These are phyloP conservation scores for Anastrepha obliqua DNA, from an alignment of 1,140 invertebrate species.

Conservation along the genomic window DNA sequence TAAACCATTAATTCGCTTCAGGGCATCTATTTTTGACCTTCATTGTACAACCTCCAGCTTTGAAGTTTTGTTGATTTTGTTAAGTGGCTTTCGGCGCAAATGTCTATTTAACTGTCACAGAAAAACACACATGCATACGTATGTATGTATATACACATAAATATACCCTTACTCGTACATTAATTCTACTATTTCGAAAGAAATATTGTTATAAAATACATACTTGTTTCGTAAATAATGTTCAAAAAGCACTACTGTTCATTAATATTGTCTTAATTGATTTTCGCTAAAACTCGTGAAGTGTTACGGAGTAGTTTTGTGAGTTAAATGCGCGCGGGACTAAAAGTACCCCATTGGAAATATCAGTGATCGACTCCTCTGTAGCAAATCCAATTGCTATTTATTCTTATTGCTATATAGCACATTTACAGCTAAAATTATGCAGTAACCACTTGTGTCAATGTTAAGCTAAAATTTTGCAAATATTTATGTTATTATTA, in stretches of 20 bases:
- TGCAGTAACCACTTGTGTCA: too few relatives aligned
- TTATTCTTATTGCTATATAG: too few relatives aligned
- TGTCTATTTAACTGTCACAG: background rate
- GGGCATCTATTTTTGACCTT: background rate
- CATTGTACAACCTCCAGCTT: background rate
- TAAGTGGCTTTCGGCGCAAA: background rate
- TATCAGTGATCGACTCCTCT: background rate
- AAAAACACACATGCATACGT: background rate
- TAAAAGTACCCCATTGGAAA: background rate
- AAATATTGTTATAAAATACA: background rate
- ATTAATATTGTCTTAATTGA: constrained; percentile 49
- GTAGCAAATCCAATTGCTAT: too few relatives aligned
- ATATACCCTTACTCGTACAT: too few relatives aligned
- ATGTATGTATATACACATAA: background rate
- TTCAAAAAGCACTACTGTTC: constrained; percentile 1
- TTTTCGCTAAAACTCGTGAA: constrained; percentile 40
- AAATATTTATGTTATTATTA: too few relatives aligned
- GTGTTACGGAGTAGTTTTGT: constrained; percentile 11
- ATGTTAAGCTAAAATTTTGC: too few relatives aligned
- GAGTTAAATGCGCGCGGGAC: background rate
- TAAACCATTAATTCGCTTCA: background rate
- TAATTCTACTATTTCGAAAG: too few relatives aligned
- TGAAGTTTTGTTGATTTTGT: constrained; percentile 29
- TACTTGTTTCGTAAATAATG: background rate
- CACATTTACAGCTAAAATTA: too few relatives aligned